phyloP scores from a whole-genome alignment of 2,888 invertebrate species.

The Thyatira batis region DNA sequence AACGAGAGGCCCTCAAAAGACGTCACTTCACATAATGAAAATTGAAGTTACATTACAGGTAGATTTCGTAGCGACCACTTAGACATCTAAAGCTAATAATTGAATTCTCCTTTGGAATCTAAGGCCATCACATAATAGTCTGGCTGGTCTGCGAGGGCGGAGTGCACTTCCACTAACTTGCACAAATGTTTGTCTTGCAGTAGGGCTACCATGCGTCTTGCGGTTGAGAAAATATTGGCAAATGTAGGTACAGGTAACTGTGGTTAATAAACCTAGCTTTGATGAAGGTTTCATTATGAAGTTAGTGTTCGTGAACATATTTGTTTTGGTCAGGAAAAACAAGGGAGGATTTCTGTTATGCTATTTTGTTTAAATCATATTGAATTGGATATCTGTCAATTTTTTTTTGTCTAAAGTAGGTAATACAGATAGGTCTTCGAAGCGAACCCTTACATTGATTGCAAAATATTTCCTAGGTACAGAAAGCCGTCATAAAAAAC shows the following conservation, averaged over 20 bases:
- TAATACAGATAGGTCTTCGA: too few species aligned
- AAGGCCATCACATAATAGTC: constrained; percentile 49
- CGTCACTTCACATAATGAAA: neutral
- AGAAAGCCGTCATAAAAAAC: too few species aligned
- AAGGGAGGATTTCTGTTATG: too few species aligned
- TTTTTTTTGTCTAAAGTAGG: too few species aligned
- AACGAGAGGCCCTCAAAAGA: neutral
- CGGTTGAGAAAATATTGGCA: neutral
- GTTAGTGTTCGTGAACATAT: too few species aligned
- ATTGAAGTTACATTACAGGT: neutral
- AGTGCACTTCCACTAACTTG: constrained; percentile 67
- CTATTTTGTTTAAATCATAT: too few species aligned
- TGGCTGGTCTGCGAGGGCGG: constrained; percentile 14
- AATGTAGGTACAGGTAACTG: constrained; percentile 9
- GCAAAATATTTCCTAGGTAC: too few species aligned
- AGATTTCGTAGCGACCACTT: constrained; percentile 22
- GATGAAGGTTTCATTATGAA: too few species aligned
- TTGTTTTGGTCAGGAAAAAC: too few species aligned
- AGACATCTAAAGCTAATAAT: constrained; percentile 44
- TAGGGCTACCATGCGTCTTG: constrained; percentile 26
- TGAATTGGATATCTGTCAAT: too few species aligned
- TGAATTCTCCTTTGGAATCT: constrained; percentile 50
- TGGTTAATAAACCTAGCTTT: too few species aligned
- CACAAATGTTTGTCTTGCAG: constrained; percentile 61
- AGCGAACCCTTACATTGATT: too few species aligned